These are phyloP conservation scores for Phyllotis vaccarum DNA, from an alignment of 2,797 vertebrate species.

Conservation along the genomic window DNA sequence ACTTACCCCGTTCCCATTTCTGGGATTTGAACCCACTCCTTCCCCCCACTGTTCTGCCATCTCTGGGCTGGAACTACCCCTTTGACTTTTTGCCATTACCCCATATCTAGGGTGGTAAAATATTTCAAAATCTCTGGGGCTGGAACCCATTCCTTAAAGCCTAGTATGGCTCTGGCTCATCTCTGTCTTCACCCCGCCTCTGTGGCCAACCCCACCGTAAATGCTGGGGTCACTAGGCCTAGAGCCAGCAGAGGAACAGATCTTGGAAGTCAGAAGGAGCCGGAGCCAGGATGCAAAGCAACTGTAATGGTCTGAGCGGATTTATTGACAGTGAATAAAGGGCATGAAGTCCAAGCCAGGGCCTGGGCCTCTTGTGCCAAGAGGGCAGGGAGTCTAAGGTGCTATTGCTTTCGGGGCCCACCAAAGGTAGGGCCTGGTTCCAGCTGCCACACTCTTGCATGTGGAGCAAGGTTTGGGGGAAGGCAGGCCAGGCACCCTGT, in stretches of 20 bases:
- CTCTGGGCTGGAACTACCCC: not conserved
- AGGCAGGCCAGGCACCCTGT: constrained; percentile 65
- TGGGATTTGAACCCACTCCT: not conserved
- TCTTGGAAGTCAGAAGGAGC: constrained; percentile 71
- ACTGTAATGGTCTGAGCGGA: constrained; percentile 80
- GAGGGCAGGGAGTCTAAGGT: constrained; percentile 71
- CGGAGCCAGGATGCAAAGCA: constrained; percentile 77
- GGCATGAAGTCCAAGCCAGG: constrained; percentile 74
- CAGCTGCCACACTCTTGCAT: constrained; percentile 66
- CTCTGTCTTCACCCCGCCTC: constrained; percentile 43
- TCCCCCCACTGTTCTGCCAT: not conserved
- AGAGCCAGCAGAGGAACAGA: not conserved
- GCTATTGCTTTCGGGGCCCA: constrained; percentile 81
- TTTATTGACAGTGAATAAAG: constrained; percentile 85
- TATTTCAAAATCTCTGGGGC: constrained; percentile 50
- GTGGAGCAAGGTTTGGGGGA: constrained; percentile 64
- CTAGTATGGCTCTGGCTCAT: constrained; percentile 35
- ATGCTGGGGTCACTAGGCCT: constrained; percentile 24
- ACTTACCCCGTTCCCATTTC: constrained; percentile 30
- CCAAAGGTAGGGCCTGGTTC: constrained; percentile 71
- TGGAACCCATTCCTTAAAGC: constrained; percentile 51
- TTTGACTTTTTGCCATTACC: not conserved
- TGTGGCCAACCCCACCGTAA: constrained; percentile 33
- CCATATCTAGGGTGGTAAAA: constrained; percentile 50
- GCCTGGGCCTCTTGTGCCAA: constrained; percentile 78